A percentile compares a stretch with the other conserved stretches of the same genome.
phyloP scores from a whole-genome alignment of 1,140 invertebrate genomes.

The Drosophila hydei region DNA sequence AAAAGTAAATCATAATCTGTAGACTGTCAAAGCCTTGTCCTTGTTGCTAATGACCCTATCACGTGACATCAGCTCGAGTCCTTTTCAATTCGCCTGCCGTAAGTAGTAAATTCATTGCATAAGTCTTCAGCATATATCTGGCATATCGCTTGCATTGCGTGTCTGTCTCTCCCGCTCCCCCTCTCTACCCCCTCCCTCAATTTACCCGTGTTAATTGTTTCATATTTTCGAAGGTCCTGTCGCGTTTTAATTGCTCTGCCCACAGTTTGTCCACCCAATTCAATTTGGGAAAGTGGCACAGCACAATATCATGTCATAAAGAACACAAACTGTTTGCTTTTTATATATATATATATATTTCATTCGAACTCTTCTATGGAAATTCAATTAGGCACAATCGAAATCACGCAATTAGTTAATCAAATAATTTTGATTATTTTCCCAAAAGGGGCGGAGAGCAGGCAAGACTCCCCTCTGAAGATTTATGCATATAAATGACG shows the following conservation, averaged over 20 bases:
- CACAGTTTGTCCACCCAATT: constrained; percentile 35
- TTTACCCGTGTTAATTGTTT: constrained; percentile 77
- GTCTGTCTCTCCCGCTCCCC: constrained; percentile 6
- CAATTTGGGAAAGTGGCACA: constrained; percentile 77
- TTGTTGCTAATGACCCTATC: constrained; percentile 58
- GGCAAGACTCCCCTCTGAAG: constrained; percentile 19
- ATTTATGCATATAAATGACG: constrained; percentile 73
- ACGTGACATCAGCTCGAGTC: constrained; percentile 45
- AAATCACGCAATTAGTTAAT: constrained; percentile 83
- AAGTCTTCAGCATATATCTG: constrained; percentile 37
- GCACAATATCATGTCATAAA: constrained; percentile 56
- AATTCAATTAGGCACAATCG: constrained; percentile 80
- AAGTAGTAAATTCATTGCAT: constrained; percentile 48
- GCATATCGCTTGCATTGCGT: constrained; percentile 58
- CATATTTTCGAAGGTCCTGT: constrained; percentile 73
- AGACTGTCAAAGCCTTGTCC: constrained; percentile 15
- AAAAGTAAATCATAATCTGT: constrained; percentile 47
- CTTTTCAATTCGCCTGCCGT: background rate
- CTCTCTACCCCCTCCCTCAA: constrained; percentile 19
- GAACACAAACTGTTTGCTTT: constrained; percentile 13
- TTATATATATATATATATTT: too few species aligned
- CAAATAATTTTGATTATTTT: constrained; percentile 78
- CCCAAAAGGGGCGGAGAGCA: background rate
- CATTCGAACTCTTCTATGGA: constrained; percentile 50
- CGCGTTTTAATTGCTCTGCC: constrained; percentile 64